These are phyloP conservation scores for Leptinotarsa rubiginosa DNA, from an alignment of 2,888 invertebrate species.

Conservation along the genomic window DNA sequence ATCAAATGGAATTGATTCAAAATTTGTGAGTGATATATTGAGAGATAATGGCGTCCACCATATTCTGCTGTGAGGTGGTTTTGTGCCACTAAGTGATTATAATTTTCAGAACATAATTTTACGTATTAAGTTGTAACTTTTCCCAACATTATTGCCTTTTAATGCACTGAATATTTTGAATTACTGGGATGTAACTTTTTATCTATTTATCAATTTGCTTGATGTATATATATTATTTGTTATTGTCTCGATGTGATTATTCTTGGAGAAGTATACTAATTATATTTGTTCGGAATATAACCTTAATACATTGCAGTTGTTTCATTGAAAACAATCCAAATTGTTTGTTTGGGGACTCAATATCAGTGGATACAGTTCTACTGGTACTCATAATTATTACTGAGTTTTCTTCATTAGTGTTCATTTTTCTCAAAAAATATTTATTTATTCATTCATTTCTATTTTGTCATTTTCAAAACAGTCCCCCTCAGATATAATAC, in stretches of 20 bases:
- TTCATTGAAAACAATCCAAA: background rate
- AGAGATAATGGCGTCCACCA: background rate
- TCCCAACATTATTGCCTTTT: background rate
- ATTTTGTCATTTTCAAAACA: no score
- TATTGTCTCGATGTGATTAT: conserved; percentile 28
- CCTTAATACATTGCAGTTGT: conserved; percentile 21
- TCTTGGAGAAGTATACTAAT: conserved; percentile 26
- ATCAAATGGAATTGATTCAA: background rate
- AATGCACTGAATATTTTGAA: conserved; percentile 8
- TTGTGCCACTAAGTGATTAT: background rate
- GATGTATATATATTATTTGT: conserved; percentile 37
- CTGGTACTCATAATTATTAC: no score
- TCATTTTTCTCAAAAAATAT: no score
- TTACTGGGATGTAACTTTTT: conserved; percentile 7
- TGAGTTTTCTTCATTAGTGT: no score
- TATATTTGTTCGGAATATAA: conserved; percentile 37
- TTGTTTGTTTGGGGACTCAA: no score
- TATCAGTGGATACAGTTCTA: no score
- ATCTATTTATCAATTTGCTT: conserved; percentile 17
- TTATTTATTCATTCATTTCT: no score
- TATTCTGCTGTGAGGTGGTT: background rate
- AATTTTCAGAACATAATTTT: background rate
- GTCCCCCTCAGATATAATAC: no score
- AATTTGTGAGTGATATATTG: background rate
- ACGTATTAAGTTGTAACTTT: conserved; percentile 4